Percentiles rank a stretch among this genome's conserved stretches.
Conservation (phyloP, 2,797 vertebrate species). For the Chiloscyllium punctatum region DNA sequence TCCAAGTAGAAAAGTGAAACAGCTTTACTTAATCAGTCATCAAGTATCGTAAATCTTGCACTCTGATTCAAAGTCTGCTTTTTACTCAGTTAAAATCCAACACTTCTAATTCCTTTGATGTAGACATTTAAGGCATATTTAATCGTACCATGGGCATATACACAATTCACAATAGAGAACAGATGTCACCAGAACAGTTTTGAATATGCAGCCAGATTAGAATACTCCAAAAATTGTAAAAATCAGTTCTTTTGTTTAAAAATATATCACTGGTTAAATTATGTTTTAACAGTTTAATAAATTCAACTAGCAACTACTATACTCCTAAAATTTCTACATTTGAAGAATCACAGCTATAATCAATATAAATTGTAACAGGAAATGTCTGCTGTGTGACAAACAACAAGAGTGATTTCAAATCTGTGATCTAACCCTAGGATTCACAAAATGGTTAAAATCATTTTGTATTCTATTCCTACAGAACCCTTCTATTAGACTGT, state of each 20-base stretch:
- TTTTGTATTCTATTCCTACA: background rate
- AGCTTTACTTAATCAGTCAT: background rate
- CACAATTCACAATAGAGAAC: slow-evolving; percentile 10
- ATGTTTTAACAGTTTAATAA: background rate
- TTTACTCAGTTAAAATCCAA: background rate
- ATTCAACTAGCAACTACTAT: background rate
- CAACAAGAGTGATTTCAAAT: background rate
- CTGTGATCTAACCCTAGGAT: background rate
- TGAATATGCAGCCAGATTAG: background rate
- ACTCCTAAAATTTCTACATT: background rate
- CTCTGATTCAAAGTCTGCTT: background rate
- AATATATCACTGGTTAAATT: background rate
- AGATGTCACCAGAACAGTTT: background rate
- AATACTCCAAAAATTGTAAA: background rate
- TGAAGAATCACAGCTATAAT: background rate
- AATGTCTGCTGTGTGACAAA: background rate
- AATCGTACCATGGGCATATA: background rate
- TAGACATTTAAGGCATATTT: background rate
- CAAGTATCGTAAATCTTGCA: background rate
- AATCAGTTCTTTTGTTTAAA: background rate
- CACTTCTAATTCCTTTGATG: slow-evolving; percentile 8
- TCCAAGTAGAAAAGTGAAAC: background rate
- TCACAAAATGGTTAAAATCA: background rate
- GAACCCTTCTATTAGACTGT: background rate
- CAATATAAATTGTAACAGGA: background rate